Evolutionary conservation across 2,888 invertebrate species (phyloP).

Genomic region (Troides aeacus): DNA sequence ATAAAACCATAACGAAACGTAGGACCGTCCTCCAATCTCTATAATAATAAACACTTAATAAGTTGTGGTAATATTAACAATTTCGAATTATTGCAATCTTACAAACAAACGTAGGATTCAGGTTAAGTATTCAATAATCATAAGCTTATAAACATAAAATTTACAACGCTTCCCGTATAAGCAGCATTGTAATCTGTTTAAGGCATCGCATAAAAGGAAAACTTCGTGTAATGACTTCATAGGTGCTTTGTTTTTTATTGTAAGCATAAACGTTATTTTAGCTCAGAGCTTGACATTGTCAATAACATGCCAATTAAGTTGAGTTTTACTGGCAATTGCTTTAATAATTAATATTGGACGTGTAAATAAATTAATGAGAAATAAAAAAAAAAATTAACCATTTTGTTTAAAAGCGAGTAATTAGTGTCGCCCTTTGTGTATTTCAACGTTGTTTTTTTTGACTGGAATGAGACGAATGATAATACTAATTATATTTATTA

Average conservation of each 20-base stretch:
- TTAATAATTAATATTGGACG: neutral
- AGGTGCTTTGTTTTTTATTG: conserved; percentile 23
- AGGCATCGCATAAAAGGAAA: conserved; percentile 28
- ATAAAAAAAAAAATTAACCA: neutral
- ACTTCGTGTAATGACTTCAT: conserved; percentile 28
- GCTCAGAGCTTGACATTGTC: conserved; percentile 4
- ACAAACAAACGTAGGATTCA: conserved; percentile 26
- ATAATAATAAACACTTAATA: conserved; percentile 28
- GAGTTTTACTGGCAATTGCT: neutral
- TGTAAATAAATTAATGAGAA: neutral
- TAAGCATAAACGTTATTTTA: conserved; percentile 22
- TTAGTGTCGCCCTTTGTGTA: too few species aligned
- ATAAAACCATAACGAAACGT: conserved; percentile 17
- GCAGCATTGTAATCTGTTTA: conserved; percentile 30
- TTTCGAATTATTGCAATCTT: conserved; percentile 24
- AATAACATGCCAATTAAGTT: conserved; percentile 13
- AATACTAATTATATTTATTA: too few species aligned
- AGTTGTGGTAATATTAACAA: conserved; percentile 20
- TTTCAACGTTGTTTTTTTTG: too few species aligned
- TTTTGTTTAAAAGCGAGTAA: too few species aligned
- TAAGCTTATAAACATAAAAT: conserved; percentile 28
- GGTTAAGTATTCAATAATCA: conserved; percentile 30
- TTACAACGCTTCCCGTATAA: conserved; percentile 28
- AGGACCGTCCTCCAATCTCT: conserved; percentile 8
- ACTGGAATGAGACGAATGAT: too few species aligned